These are phyloP conservation scores for Pseudorasbora parva DNA, from an alignment of 2,113 vertebrate genomes.

Conservation along the genomic window DNA sequence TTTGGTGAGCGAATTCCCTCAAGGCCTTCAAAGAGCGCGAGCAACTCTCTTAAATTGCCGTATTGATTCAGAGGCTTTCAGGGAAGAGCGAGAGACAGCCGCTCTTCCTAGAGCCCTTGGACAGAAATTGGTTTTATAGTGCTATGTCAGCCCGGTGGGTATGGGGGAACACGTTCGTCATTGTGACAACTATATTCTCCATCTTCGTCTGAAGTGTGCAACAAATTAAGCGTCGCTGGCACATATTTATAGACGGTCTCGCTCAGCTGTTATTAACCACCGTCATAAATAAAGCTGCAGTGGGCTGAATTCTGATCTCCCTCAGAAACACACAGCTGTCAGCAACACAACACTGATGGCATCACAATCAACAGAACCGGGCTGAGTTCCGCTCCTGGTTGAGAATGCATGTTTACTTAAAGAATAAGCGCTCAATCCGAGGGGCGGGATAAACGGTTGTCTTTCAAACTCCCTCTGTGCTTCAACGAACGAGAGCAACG, in stretches of 20 bases:
- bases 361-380: constrained; percentile 16
- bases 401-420: neutral
- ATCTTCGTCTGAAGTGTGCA: constrained; percentile 56
- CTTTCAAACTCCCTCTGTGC: too few relatives aligned
- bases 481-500: too few relatives aligned
- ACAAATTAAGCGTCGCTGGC: constrained; percentile 62
- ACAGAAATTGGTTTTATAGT: constrained; percentile 53
- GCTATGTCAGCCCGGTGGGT: constrained; percentile 54
- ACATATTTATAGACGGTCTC: constrained; percentile 60
- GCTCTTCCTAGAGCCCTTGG: constrained; percentile 22
- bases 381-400: constrained; percentile 36
- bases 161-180: constrained; percentile 59
- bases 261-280: constrained; percentile 58
- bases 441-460: too few relatives aligned
- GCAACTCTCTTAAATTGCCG: constrained; percentile 34
- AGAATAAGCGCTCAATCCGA: too few relatives aligned
- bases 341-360: constrained; percentile 28
- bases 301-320: constrained; percentile 55
- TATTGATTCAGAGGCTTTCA: constrained; percentile 56
- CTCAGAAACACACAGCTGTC: constrained; percentile 59
- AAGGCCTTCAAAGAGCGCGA: neutral
- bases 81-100: constrained; percentile 3
- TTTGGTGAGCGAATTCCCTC: neutral
- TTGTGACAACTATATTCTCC: constrained; percentile 63
- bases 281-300: constrained; percentile 61